Conservation (phyloP, 2,113 vertebrate species). For the Willisornis vidua region DNA sequence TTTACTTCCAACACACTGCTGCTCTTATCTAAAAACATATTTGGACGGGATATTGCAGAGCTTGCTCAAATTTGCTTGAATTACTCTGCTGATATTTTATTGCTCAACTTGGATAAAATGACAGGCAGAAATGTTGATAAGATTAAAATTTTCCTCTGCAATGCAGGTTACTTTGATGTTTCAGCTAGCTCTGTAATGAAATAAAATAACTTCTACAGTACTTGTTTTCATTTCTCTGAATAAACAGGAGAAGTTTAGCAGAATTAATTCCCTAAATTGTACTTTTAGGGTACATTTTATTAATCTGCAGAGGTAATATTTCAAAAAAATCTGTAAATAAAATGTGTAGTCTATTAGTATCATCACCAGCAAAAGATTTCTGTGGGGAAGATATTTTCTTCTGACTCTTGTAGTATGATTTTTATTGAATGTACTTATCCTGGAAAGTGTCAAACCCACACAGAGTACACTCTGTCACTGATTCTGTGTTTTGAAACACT, state of each 20-base stretch:
- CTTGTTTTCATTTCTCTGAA: slow-evolving; percentile 50
- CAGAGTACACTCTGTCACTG: not conserved
- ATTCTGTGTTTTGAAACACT: not conserved
- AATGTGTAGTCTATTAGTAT: slow-evolving; percentile 24
- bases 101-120: slow-evolving; percentile 61
- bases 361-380: slow-evolving; percentile 27
- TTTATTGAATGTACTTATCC: not conserved
- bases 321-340: slow-evolving; percentile 28
- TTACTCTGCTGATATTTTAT: slow-evolving; percentile 53
- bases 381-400: not conserved
- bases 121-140: slow-evolving; percentile 67
- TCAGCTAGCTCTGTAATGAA: slow-evolving; percentile 34
- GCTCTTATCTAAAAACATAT: slow-evolving; percentile 62
- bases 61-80: slow-evolving; percentile 68
- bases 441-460: not conserved
- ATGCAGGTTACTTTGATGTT: slow-evolving; percentile 52
- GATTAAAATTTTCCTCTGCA: slow-evolving; percentile 57
- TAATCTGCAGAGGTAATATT: slow-evolving; percentile 41
- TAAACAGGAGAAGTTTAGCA: slow-evolving; percentile 55
- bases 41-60: slow-evolving; percentile 62
- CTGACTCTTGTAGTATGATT: not conserved
- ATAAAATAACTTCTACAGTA: slow-evolving; percentile 48
- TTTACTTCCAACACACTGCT: slow-evolving; percentile 51
- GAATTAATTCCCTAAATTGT: slow-evolving; percentile 48
- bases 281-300: slow-evolving; percentile 45